phyloP scores from a whole-genome alignment of 1,140 invertebrate species.

The Drosophila persimilis region DNA sequence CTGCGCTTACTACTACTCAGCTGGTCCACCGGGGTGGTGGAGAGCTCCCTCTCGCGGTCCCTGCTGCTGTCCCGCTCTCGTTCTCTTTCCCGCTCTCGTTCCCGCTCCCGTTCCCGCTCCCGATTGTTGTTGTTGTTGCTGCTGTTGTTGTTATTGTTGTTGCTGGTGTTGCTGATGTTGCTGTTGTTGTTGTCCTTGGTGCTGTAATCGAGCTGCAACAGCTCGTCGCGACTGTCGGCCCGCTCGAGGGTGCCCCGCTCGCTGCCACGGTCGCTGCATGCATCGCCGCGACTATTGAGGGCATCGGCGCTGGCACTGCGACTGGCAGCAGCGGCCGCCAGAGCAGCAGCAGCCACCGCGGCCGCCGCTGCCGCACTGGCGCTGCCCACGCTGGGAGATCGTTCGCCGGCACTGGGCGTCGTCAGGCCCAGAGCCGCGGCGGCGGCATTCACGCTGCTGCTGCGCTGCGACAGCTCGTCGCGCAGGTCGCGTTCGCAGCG shows the following conservation, averaged over 20 bases:
- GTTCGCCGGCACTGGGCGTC: slow-evolving; percentile 68
- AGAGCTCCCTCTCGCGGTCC: slow-evolving; percentile 71
- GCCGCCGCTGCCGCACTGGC: slow-evolving; percentile 71
- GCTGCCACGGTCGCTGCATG: slow-evolving; percentile 74
- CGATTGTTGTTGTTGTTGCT: slow-evolving; percentile 67
- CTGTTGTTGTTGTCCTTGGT: slow-evolving; percentile 79
- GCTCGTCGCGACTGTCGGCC: slow-evolving; percentile 80
- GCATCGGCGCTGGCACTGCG: slow-evolving; percentile 72
- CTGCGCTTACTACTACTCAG: slow-evolving; percentile 86
- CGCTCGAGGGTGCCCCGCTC: slow-evolving; percentile 74
- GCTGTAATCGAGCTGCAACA: slow-evolving; percentile 80
- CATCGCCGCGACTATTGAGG: slow-evolving; percentile 57
- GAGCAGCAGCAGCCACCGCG: slow-evolving; percentile 65
- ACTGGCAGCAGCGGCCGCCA: slow-evolving; percentile 67
- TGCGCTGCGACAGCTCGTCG: slow-evolving; percentile 75
- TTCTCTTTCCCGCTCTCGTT: slow-evolving; percentile 59
- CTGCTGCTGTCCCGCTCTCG: slow-evolving; percentile 39
- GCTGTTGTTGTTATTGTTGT: slow-evolving; percentile 39
- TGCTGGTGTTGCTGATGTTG: slow-evolving; percentile 48
- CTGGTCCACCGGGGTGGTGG: slow-evolving; percentile 83
- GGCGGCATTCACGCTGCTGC: slow-evolving; percentile 76
- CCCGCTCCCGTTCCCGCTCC: slow-evolving; percentile 61
- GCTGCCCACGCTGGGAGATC: slow-evolving; percentile 80
- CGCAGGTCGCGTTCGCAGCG: slow-evolving; percentile 76
- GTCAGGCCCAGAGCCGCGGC: slow-evolving; percentile 70